Evolutionary conservation across 2,888 invertebrate species (phyloP), one percentile per base, ranked within the genome.

Genomic region (Abscondita cerata): DNA sequence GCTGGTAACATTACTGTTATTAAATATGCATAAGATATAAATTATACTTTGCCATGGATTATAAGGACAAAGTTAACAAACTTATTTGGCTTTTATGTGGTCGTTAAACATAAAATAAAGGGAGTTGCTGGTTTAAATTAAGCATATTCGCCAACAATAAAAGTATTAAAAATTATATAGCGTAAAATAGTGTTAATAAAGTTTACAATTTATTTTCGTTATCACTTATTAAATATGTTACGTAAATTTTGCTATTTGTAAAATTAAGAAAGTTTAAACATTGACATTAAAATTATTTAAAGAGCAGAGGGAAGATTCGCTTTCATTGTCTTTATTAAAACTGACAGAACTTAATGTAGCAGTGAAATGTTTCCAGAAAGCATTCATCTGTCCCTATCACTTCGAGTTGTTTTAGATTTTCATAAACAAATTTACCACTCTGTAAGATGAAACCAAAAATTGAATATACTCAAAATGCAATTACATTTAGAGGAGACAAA

Each of bases 21-120:
- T 73, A 76, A 73, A 73, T 68, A 70, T 73, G 72, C 74, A 65
- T 64, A 67, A 47, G 73, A 68, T 68, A 76, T 77, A 77, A 78
- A 78, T 78, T 76, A 75, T 74, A 73, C 76, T 76, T 75, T 73
- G 74, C 71, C 70, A 41, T 50, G 73, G 75, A 75, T 77, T 76
- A 77, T 66, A 69, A 57, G 53, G 56, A 62, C 66, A 67, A 70
- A 72, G 72, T 72, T 51, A 52, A 36, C 25, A 36, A 52, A 40
- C 47, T 38, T 44, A 57, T 57, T 52, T 53, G 64, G 62, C 62
- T 65, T 71, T 70, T 68, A 69, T 72, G 71, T 67, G 71, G 68
- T 68, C 58, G 40, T 19, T 47, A 31, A 59, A 56, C 60, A 68
- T 63, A 70, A 70, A 72, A 73, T 72, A 71, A 69, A 70, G 68